Percentiles rank a stretch among this genome's conserved stretches.
phyloP scores from a whole-genome alignment of 1,140 invertebrate genomes.

The Drosophila orena region DNA sequence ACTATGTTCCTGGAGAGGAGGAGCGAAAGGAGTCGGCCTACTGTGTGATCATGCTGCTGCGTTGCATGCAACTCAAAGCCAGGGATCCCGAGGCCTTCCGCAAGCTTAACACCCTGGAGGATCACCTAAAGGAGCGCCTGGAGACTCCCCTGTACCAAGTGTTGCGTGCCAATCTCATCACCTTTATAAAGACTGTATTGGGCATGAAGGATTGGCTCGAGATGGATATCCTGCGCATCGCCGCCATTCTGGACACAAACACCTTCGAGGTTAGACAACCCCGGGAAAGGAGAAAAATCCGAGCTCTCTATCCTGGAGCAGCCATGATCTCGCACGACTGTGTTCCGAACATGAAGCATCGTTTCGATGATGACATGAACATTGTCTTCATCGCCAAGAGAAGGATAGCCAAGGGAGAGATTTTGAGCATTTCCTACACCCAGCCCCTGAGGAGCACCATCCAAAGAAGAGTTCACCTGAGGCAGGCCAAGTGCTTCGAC shows the following conservation, averaged over 20 bases:
- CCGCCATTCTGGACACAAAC: constrained; percentile 89
- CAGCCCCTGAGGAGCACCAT: constrained; percentile 89
- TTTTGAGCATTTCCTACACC: constrained; percentile 89
- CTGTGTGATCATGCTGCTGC: constrained; percentile 88
- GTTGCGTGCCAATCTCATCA: constrained; percentile 87
- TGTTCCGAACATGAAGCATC: constrained; percentile 88
- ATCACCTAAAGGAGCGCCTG: constrained; percentile 87
- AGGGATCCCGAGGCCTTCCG: constrained; percentile 86
- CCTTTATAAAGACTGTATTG: constrained; percentile 87
- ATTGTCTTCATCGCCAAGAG: constrained; percentile 87
- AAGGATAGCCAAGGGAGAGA: constrained; percentile 88
- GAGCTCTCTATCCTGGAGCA: constrained; percentile 87
- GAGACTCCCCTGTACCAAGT: constrained; percentile 87
- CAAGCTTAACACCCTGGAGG: constrained; percentile 86
- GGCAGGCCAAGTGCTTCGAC: constrained; percentile 88
- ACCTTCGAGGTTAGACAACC: constrained; percentile 87
- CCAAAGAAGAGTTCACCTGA: constrained; percentile 87
- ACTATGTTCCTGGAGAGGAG: constrained; percentile 80
- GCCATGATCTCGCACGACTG: constrained; percentile 89
- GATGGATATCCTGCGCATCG: constrained; percentile 88
- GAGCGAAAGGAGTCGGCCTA: constrained; percentile 87
- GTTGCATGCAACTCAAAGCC: constrained; percentile 87
- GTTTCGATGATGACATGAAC: constrained; percentile 86
- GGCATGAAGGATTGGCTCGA: constrained; percentile 86
- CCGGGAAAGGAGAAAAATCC: constrained; percentile 84